phyloP scores from a whole-genome alignment of 2,113 vertebrate genomes.

The Platichthys stellatus region DNA sequence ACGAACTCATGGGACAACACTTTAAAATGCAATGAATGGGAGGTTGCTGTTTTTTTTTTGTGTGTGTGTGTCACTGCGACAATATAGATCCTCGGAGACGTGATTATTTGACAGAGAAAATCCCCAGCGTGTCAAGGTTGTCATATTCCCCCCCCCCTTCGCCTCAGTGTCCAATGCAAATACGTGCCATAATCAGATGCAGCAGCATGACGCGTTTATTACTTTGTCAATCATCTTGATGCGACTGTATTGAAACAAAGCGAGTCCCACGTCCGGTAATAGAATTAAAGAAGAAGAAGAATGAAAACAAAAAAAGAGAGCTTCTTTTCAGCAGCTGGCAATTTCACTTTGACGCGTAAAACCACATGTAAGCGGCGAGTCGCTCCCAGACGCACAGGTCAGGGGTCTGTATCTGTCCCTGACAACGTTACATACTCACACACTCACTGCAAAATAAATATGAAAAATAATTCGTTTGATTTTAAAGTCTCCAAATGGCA shows the following conservation, averaged over 20 bases:
- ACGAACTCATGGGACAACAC: constrained; percentile 26
- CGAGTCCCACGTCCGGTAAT: constrained; percentile 66
- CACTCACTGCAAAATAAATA: constrained; percentile 16
- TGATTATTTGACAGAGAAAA: constrained; percentile 80
- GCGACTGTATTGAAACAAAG: constrained; percentile 77
- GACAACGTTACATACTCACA: constrained; percentile 16
- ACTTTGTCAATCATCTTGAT: constrained; percentile 82
- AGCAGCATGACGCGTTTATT: constrained; percentile 79
- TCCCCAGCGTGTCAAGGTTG: constrained; percentile 76
- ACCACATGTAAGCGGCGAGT: constrained; percentile 56
- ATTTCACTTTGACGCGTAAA: constrained; percentile 57
- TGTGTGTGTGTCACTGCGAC: constrained; percentile 50
- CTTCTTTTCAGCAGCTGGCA: constrained; percentile 50
- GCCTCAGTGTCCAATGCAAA: constrained; percentile 77
- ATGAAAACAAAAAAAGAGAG: not conserved
- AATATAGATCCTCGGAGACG: constrained; percentile 77
- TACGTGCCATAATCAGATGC: constrained; percentile 75
- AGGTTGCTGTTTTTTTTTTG: constrained; percentile 17
- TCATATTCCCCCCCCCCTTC: constrained; percentile 66
- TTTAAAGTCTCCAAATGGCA: constrained; percentile 20
- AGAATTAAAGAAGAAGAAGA: constrained; percentile 61
- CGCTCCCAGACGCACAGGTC: constrained; percentile 38
- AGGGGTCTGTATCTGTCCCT: constrained; percentile 34
- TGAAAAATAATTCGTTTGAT: constrained; percentile 12
- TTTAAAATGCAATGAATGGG: constrained; percentile 58